Evolutionary conservation across 2,888 invertebrate species (phyloP).

Genomic region (Cephus nigrinus): DNA sequence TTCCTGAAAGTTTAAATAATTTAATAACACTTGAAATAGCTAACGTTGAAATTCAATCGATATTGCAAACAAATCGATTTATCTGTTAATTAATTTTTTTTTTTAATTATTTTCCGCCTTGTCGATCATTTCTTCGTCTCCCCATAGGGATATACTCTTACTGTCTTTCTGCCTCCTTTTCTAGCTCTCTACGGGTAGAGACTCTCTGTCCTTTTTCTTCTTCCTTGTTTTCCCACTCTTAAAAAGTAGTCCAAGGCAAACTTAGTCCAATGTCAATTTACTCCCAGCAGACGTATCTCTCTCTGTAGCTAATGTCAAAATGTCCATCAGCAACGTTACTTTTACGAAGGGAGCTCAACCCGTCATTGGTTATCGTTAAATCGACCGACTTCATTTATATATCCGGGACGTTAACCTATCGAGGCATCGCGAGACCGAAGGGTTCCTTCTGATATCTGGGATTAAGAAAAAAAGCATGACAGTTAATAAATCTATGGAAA

Average conservation of each 20-base stretch:
- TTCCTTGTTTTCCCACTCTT: constrained; percentile 28
- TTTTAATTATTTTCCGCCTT: constrained; percentile 17
- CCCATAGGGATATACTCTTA: no score
- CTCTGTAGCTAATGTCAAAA: constrained; percentile 17
- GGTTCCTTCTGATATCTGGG: not conserved
- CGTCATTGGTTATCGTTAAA: not conserved
- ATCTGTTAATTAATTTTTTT: constrained; percentile 27
- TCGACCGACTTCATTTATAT: not conserved
- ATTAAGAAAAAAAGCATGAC: not conserved
- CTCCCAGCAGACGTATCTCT: constrained; percentile 57
- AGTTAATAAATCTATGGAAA: not conserved
- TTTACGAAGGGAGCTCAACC: not conserved
- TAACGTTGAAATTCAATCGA: constrained; percentile 34
- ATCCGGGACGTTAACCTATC: constrained; percentile 8
- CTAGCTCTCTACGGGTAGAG: not conserved
- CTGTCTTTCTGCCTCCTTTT: not conserved
- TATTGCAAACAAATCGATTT: constrained; percentile 43
- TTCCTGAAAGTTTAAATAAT: constrained; percentile 29
- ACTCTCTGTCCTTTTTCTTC: constrained; percentile 8
- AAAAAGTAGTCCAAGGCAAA: constrained; percentile 56
- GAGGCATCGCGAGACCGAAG: not conserved
- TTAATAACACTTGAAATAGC: constrained; percentile 34
- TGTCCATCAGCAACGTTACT: not conserved
- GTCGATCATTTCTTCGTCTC: constrained; percentile 11
- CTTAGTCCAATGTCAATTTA: constrained; percentile 59